Conservation (phyloP, 92 coral and sea anemone genomes). For the Diadumene lineata region DNA sequence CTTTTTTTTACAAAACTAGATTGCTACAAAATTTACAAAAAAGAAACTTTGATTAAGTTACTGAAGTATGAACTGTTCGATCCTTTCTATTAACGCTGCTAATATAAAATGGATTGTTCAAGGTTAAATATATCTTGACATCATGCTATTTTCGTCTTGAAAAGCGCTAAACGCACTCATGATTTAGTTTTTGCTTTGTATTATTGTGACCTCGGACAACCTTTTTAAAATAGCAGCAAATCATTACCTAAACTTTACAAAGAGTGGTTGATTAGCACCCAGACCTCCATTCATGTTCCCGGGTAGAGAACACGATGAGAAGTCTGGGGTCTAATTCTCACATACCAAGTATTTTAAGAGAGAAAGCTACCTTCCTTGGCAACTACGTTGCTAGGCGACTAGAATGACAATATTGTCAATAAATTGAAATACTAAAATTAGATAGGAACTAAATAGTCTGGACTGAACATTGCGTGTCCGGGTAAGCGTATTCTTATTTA, state of each 20-base stretch:
- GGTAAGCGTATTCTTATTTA: no score
- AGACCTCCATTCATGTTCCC: background rate
- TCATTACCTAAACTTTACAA: background rate
- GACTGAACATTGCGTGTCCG: no score
- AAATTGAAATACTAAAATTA: no score
- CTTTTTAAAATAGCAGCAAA: no score
- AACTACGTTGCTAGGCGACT: background rate
- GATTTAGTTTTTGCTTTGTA: background rate
- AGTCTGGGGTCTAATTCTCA: background rate
- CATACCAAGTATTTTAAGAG: no score
- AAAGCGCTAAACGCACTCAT: no score
- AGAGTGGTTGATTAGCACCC: background rate
- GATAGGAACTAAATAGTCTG: no score
- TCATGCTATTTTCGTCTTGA: no score
- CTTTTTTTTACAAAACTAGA: constrained; percentile 95
- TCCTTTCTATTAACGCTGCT: no score
- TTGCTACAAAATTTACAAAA: constrained; percentile 95
- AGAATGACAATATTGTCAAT: no score
- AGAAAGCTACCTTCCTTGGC: background rate
- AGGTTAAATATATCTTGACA: no score
- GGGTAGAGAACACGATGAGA: background rate
- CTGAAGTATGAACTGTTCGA: background rate
- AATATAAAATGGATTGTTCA: no score
- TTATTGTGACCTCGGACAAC: background rate
- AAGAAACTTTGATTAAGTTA: constrained; percentile 16